Conservation (phyloP, 2,797 vertebrate species). For the Epinephelus malabaricus region DNA sequence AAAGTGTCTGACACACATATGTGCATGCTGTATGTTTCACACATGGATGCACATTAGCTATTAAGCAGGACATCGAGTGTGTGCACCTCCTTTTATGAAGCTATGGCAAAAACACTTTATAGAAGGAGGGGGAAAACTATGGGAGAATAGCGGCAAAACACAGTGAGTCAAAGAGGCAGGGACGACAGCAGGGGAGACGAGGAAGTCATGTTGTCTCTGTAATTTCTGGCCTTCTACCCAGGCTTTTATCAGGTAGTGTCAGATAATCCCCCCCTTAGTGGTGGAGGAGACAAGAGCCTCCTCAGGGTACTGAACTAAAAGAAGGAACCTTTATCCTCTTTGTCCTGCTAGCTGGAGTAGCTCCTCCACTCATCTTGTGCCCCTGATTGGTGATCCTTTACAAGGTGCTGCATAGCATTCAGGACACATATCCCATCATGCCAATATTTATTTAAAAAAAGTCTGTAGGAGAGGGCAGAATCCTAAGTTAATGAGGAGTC, state of each 20-base stretch:
- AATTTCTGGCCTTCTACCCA: slow-evolving; percentile 41
- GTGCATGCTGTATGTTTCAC: slow-evolving; percentile 37
- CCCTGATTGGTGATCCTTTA: slow-evolving; percentile 13
- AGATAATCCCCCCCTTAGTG: slow-evolving; percentile 53
- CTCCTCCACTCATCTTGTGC: slow-evolving; percentile 22
- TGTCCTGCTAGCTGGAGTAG: slow-evolving; percentile 23
- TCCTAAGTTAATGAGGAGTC: slow-evolving; percentile 23
- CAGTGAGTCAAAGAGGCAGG: slow-evolving; percentile 16
- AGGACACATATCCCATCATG: slow-evolving; percentile 8
- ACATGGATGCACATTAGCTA: slow-evolving; percentile 52
- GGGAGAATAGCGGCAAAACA: slow-evolving; percentile 10
- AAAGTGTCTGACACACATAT: slow-evolving; percentile 65
- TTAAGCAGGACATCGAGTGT: slow-evolving; percentile 23
- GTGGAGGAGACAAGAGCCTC: slow-evolving; percentile 39
- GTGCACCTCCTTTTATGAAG: slow-evolving; percentile 31
- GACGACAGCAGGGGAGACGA: slow-evolving; percentile 2
- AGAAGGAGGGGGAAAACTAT: slow-evolving; percentile 6
- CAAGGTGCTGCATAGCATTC: slow-evolving; percentile 12
- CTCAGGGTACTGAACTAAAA: slow-evolving; percentile 38
- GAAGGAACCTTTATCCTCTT: slow-evolving; percentile 44
- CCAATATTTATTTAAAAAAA: slow-evolving; percentile 9
- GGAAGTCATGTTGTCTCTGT: slow-evolving; percentile 14
- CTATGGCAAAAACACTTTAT: neutral
- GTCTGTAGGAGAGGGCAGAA: neutral
- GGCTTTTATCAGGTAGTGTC: slow-evolving; percentile 61